A percentile compares a stretch with the other conserved stretches of the same genome.
phyloP scores from a whole-genome alignment of 53 echinoderm and acorn worm species.

The Patiria pectinifera region DNA sequence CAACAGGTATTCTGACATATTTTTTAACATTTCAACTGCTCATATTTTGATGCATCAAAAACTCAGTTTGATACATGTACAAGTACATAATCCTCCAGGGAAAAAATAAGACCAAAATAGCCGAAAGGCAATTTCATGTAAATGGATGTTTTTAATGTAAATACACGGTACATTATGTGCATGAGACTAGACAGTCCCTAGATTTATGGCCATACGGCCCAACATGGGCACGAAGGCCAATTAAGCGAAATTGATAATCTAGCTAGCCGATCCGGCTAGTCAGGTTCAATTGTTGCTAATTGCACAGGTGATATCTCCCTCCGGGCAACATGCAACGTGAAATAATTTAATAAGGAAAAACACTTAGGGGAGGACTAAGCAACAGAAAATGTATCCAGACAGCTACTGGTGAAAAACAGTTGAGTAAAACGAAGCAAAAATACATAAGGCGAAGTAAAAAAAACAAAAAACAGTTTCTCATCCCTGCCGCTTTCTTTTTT shows the following conservation, averaged over 20 bases:
- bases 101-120: not conserved
- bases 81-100: too few relatives aligned
- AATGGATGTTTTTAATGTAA: not conserved
- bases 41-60: too few relatives aligned
- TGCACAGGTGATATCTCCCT: not conserved
- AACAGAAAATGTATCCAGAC: not conserved
- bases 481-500: too few relatives aligned
- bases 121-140: not conserved
- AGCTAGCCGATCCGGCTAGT: not conserved
- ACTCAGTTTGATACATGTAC: too few relatives aligned
- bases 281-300: not conserved
- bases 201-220: not conserved
- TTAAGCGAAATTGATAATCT: not conserved
- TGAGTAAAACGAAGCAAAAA: not conserved
- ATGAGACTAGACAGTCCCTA: not conserved
- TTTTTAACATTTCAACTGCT: too few relatives aligned
- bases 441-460: too few relatives aligned
- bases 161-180: constrained; percentile 3
- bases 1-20: too few relatives aligned
- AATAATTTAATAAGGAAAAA: not conserved
- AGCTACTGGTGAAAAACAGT: not conserved
- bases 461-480: too few relatives aligned
- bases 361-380: not conserved
- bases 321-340: not conserved
- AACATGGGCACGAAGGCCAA: not conserved